A percentile compares a stretch with the other conserved stretches of the same genome.
Evolutionary conservation across 2,113 vertebrate species (phyloP).

Genomic region (Psettodes erumei): DNA sequence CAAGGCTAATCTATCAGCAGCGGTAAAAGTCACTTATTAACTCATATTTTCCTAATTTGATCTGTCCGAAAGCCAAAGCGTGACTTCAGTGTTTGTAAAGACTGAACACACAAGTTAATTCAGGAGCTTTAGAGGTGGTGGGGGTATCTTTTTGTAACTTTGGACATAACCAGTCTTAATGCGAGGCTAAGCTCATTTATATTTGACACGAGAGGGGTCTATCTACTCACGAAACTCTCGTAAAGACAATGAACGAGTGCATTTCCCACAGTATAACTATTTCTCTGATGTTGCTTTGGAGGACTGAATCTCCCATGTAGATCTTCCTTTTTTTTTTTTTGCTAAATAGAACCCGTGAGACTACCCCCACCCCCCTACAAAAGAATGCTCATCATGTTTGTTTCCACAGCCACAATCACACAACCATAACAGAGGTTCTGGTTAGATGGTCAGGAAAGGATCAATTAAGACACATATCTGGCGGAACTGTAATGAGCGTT

Average conservation of each 20-base stretch:
- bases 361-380: neutral
- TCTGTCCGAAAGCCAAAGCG: too few species aligned
- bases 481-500: conserved; percentile 33
- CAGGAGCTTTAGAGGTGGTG: too few species aligned
- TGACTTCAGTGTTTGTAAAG: too few species aligned
- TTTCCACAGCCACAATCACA: conserved; percentile 18
- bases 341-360: conserved; percentile 26
- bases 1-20: too few species aligned
- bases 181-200: neutral
- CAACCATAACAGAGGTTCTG: conserved; percentile 43
- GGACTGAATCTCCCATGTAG: neutral
- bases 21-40: too few species aligned
- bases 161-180: neutral
- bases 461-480: conserved; percentile 31
- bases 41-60: too few species aligned
- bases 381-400: conserved; percentile 40
- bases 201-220: neutral
- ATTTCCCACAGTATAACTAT: neutral
- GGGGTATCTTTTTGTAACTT: neutral
- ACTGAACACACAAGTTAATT: too few species aligned
- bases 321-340: neutral
- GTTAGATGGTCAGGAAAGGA: conserved; percentile 47
- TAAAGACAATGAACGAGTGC: neutral
- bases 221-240: neutral
- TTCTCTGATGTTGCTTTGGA: neutral